phyloP scores from a whole-genome alignment of 30 jellyfish, hydroid and myxozoan species.

The Sanderia malayensis region DNA sequence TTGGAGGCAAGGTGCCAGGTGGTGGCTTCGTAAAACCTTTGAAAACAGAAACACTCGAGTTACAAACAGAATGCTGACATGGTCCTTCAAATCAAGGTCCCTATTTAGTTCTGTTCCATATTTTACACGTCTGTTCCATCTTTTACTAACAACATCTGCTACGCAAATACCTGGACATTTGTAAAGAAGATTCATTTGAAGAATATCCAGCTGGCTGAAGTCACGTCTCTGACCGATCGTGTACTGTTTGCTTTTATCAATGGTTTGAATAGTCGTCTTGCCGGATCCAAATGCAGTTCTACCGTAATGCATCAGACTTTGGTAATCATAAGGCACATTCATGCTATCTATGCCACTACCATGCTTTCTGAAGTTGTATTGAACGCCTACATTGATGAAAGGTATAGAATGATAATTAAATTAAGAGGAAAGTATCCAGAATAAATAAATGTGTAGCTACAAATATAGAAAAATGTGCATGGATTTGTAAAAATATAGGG shows the following conservation, averaged over 20 bases:
- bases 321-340: conserved; percentile 74
- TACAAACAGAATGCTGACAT: background rate
- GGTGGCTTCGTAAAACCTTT: conserved; percentile 38
- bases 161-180: conserved; percentile 38
- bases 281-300: conserved; percentile 73
- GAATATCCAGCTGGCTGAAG: conserved; percentile 56
- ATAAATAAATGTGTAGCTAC: too few relatives aligned
- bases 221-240: conserved; percentile 70
- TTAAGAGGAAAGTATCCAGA: too few relatives aligned
- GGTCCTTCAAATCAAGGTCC: background rate
- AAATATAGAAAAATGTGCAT: too few relatives aligned
- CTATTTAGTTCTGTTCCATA: background rate
- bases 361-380: conserved; percentile 45
- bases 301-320: conserved; percentile 74
- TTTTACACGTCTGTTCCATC: background rate
- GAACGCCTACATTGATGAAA: conserved; percentile 23
- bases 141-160: background rate
- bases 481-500: too few relatives aligned
- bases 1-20: conserved; percentile 26
- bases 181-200: conserved; percentile 63
- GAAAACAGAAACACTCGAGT: background rate
- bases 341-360: conserved; percentile 36
- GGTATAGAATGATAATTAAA: too few relatives aligned
- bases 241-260: conserved; percentile 56
- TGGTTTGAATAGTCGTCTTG: conserved; percentile 55